These are phyloP conservation scores for Dasypolia templi DNA, from an alignment of 2,888 invertebrate genomes.

Conservation along the genomic window DNA sequence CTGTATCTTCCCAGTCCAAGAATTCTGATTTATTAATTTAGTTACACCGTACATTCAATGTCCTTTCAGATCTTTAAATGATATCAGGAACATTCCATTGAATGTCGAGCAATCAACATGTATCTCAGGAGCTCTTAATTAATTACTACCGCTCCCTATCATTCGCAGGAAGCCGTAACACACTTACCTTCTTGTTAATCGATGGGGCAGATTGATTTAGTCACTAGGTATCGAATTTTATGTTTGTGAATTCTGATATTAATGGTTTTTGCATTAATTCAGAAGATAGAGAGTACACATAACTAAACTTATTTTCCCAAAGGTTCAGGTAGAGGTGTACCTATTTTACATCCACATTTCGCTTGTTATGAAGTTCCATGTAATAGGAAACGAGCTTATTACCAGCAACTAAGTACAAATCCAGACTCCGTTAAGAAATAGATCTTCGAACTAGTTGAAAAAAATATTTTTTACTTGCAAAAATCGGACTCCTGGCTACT, in stretches of 20 bases:
- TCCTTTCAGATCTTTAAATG: conserved; percentile 14
- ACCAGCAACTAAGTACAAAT: neutral
- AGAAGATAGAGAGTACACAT: neutral
- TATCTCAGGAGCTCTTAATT: conserved; percentile 34
- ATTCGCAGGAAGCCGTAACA: conserved; percentile 36
- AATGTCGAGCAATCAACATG: conserved; percentile 32
- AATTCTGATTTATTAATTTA: neutral
- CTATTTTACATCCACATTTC: neutral
- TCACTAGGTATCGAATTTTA: neutral
- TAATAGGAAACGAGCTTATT: neutral
- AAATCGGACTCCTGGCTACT: neutral
- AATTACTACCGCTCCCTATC: conserved; percentile 42
- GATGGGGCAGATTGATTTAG: conserved; percentile 34
- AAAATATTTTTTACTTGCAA: neutral
- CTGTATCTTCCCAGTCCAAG: neutral
- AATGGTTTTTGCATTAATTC: neutral
- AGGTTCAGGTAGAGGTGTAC: too few relatives aligned
- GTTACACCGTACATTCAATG: neutral
- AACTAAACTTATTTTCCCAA: too few relatives aligned
- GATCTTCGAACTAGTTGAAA: too few relatives aligned
- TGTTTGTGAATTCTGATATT: neutral
- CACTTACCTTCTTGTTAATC: conserved; percentile 31
- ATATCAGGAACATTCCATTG: conserved; percentile 17
- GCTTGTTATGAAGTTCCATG: neutral
- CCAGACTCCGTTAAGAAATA: too few relatives aligned